phyloP scores from a whole-genome alignment of 2,888 invertebrate genomes.

The Epistrophella euchroma region DNA sequence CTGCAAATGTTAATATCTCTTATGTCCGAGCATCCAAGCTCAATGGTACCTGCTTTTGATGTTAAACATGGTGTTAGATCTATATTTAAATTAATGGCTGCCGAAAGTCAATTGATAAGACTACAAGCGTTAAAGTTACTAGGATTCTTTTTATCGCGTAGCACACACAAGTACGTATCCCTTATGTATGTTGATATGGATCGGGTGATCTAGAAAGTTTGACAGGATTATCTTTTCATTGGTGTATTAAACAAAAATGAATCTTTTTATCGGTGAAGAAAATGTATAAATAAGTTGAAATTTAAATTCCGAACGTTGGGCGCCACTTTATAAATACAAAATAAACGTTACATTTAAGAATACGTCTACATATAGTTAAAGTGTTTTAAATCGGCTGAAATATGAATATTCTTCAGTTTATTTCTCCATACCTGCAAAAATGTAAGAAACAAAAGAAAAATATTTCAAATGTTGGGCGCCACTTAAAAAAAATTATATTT shows the following conservation, averaged over 20 bases:
- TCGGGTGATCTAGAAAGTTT: slow-evolving; percentile 61
- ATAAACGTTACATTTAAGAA: too few species aligned
- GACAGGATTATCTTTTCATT: slow-evolving; percentile 16
- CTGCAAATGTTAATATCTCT: slow-evolving; percentile 97
- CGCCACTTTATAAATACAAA: not conserved
- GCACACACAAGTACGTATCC: slow-evolving; percentile 95
- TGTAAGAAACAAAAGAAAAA: not conserved
- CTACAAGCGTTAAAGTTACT: slow-evolving; percentile 97
- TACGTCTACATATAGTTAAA: not conserved
- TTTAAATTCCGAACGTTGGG: slow-evolving; percentile 8
- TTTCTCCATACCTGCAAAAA: not conserved
- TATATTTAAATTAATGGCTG: slow-evolving; percentile 97
- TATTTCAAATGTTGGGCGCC: slow-evolving; percentile 8
- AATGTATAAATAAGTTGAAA: not conserved
- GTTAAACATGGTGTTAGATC: slow-evolving; percentile 98
- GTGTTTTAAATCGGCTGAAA: not conserved
- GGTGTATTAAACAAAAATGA: not conserved
- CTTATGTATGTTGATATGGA: slow-evolving; percentile 65
- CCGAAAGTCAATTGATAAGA: slow-evolving; percentile 97
- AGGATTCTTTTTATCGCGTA: slow-evolving; percentile 98
- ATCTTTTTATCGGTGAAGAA: not conserved
- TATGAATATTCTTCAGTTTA: not conserved
- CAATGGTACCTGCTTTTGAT: slow-evolving; percentile 99
- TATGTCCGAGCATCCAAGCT: slow-evolving; percentile 99
- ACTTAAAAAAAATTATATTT: not conserved